phyloP scores from a whole-genome alignment of 2,888 invertebrate genomes.

The Orchesellides sinensis region DNA sequence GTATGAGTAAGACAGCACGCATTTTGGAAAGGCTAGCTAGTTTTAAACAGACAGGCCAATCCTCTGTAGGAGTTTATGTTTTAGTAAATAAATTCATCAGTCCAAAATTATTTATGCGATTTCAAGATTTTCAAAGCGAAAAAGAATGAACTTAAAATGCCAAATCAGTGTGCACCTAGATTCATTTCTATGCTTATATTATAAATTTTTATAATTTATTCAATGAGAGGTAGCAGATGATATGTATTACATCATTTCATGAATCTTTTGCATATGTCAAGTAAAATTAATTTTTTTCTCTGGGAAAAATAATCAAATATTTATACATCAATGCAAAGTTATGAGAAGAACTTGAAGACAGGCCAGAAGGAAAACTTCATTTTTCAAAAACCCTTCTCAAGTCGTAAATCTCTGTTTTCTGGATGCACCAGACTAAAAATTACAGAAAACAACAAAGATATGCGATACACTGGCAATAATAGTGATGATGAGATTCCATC shows the following conservation, averaged over 20 bases:
- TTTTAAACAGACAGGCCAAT: too few species aligned
- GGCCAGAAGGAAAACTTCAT: background rate
- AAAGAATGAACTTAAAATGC: constrained; percentile 28
- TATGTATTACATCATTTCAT: constrained; percentile 30
- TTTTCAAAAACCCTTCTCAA: background rate
- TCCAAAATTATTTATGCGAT: constrained; percentile 29
- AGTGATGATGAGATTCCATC: too few species aligned
- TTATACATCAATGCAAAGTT: background rate
- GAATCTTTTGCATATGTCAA: constrained; percentile 36
- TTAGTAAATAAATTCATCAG: constrained; percentile 48
- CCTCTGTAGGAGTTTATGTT: constrained; percentile 14
- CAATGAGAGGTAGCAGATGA: constrained; percentile 34
- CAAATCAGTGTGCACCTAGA: constrained; percentile 23
- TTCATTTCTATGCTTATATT: background rate
- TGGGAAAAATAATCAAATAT: constrained; percentile 28
- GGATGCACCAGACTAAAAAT: too few species aligned
- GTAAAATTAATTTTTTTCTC: constrained; percentile 39
- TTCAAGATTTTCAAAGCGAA: constrained; percentile 6
- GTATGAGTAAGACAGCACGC: background rate
- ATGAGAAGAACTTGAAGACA: background rate
- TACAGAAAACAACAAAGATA: background rate
- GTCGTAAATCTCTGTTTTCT: constrained; percentile 11
- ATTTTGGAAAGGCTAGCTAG: too few species aligned
- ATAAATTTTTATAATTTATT: constrained; percentile 22
- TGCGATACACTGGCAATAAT: too few species aligned